Base-by-base conservation (phyloP, 2,888 invertebrate species). In the Eilema depressum region DNA sequence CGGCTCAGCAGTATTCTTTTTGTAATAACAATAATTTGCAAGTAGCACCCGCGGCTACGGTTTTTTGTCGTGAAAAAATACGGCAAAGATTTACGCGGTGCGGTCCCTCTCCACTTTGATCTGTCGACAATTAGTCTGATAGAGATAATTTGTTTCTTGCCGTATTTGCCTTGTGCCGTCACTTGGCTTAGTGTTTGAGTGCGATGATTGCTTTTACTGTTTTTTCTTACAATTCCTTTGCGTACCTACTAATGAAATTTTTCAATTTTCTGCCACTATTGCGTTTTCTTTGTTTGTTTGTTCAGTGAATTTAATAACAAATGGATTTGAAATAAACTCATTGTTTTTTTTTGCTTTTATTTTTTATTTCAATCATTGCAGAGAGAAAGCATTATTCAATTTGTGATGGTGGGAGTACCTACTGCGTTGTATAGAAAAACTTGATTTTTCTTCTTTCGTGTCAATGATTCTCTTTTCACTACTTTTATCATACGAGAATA, bases 1-100 rank as follows among this genome's bases (percentile, higher is more conserved):
- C 91, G 91, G 94, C 91, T 94, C 90, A 91, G 88, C 89, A 85
- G 88, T 90, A 91, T 92, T 91, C 92, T 94, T 93, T 93, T 93
- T 94, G 93, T 95, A 94, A 95, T 94, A 95, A 94, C 92, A 95
- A 95, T 93, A 94, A 95, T 95, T n/a, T 95, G 94, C 91, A 89
- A 91, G 91, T 89, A 89, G 83, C 88, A 92, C 94, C 89, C 87
- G 88, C 87, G 92, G 94, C 90, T 72, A 79, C 79, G 82, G 81
- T 86, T 80, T 83, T 80, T 81, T 81, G 82, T 57, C 70, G 85
- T 85, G 84, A 85, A 88, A 89, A 88, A 85, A 89, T 85, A 88
- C 84, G 87, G 82, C 85, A 83, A 85, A 93, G 94, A 92, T 95
- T 94, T 93, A 89, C 90, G 86, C 87, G 86, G 74, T 73, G 78